Base-by-base conservation (phyloP, 2,888 invertebrate genomes). In the Pseudococcus longispinus region DNA sequence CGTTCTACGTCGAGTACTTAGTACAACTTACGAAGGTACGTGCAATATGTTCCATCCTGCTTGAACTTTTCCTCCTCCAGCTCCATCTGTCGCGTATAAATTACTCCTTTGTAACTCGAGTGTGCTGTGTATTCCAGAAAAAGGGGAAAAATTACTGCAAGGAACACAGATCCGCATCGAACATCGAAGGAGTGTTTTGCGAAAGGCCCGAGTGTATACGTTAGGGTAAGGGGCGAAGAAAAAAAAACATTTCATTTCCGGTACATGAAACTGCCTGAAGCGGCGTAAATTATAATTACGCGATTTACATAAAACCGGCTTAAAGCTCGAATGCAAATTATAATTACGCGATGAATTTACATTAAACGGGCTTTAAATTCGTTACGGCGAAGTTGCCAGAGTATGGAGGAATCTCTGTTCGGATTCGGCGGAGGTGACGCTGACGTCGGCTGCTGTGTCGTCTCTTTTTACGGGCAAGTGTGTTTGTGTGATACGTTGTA, bases 311-410 rank as follows among this genome's bases (percentile, higher is more conserved):
- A 70, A 70, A 70, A 70, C 29, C 70, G 18, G 70, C 70, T 70
- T 70, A 70, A 70, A 70, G 70, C 70, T 70, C 70, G 70, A 70
- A 70, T 70, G 70, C 70, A 70, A 70, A 70, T 70, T 70, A 70
- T 70, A 70, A 70, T 70, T 70, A 70, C 70, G 70, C 70, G 70
- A 70, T 70, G 70, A 70, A 70, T 70, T 70, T 70, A 70, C 70
- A 70, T 70, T 70, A 29, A 70, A 70, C 70, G 70, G 29, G 32
- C 70, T 70, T 70, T 70, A 70, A 70, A 70, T 70, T 70, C 70
- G 70, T 70, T 70, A 29, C 29, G 29, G 70, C 26, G 26, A 65
- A 65, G 11, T 65, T 65, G 26, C 65, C 26, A 26, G n/a, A n/a
- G 32, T 29, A 32, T 18, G 18, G 18, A 23, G 65, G 26, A 65